A percentile compares a stretch with the other conserved stretches of the same genome.
Evolutionary conservation across 2,113 vertebrate genomes (phyloP).

Genomic region (Myotis brandtii): DNA sequence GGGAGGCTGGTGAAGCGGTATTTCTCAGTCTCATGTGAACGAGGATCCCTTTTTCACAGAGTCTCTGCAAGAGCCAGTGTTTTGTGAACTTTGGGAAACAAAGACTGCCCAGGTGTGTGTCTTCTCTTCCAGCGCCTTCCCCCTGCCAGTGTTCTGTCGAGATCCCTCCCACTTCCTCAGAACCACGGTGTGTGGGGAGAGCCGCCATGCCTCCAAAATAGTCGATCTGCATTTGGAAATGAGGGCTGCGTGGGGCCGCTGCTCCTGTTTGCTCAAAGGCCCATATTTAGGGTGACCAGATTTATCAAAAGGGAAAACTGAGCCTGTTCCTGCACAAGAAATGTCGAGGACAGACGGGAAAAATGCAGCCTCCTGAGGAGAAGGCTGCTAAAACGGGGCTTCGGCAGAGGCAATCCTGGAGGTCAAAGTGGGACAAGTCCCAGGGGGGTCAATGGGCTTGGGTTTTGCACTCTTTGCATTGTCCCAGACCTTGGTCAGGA

Average conservation of each 20-base stretch:
- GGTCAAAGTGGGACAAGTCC: constrained; percentile 42
- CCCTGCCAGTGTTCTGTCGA: neutral
- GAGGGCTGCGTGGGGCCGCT: constrained; percentile 75
- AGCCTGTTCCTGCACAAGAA: constrained; percentile 72
- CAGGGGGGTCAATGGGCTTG: neutral
- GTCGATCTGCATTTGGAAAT: constrained; percentile 71
- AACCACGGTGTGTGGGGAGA: constrained; percentile 66
- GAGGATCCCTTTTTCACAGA: neutral
- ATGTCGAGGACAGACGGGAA: constrained; percentile 63
- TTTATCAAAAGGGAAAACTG: constrained; percentile 76
- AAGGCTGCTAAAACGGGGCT: constrained; percentile 54
- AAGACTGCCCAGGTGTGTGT: constrained; percentile 8
- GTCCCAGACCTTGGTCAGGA: neutral
- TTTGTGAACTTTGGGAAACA: neutral
- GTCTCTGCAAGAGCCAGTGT: neutral
- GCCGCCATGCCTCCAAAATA: constrained; percentile 71
- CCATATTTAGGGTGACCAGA: constrained; percentile 79
- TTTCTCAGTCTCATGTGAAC: neutral
- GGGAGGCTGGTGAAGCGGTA: neutral
- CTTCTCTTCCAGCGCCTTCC: neutral
- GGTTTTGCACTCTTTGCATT: neutral
- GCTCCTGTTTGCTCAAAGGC: constrained; percentile 71
- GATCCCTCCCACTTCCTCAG: constrained; percentile 46
- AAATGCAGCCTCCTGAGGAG: constrained; percentile 51
- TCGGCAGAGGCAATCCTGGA: constrained; percentile 38